Percentiles rank a stretch among this genome's conserved stretches.
Conservation (phyloP, 2,113 vertebrate genomes). For the Tor tambroides region DNA sequence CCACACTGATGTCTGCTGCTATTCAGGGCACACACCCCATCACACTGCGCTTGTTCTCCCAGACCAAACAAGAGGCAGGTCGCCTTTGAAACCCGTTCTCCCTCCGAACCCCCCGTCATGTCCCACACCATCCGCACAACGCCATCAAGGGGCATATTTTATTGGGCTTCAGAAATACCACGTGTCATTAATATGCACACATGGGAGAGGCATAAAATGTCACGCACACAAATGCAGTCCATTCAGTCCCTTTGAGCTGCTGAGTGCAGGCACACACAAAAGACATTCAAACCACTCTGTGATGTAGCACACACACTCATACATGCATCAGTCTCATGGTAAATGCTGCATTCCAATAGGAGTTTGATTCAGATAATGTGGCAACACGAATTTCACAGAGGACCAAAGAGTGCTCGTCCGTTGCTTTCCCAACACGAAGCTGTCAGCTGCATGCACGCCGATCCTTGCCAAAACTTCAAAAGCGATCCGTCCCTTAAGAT, state of each 20-base stretch:
- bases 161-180: conserved; percentile 67
- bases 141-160: conserved; percentile 66
- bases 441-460: conserved; percentile 46
- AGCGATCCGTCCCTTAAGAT: conserved; percentile 45
- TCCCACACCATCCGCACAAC: conserved; percentile 50
- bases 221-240: conserved; percentile 62
- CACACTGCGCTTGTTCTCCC: conserved; percentile 39
- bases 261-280: conserved; percentile 39
- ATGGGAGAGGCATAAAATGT: conserved; percentile 63
- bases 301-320: conserved; percentile 29
- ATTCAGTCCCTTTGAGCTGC: conserved; percentile 54
- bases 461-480: conserved; percentile 55
- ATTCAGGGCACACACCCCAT: conserved; percentile 40
- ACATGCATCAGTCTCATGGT: conserved; percentile 24
- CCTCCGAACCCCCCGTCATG: conserved; percentile 45
- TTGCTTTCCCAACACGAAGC: conserved; percentile 40
- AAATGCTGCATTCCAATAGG: conserved; percentile 44
- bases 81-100: conserved; percentile 59
- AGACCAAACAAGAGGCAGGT: conserved; percentile 60
- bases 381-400: conserved; percentile 48
- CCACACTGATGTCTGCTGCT: conserved; percentile 35
- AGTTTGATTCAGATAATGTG: conserved; percentile 57
- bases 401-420: conserved; percentile 46
- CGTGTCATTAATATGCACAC: conserved; percentile 66
- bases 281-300: conserved; percentile 42